Evolutionary conservation across 2,113 vertebrate species (phyloP).

Genomic region (Pithys albifrons): DNA sequence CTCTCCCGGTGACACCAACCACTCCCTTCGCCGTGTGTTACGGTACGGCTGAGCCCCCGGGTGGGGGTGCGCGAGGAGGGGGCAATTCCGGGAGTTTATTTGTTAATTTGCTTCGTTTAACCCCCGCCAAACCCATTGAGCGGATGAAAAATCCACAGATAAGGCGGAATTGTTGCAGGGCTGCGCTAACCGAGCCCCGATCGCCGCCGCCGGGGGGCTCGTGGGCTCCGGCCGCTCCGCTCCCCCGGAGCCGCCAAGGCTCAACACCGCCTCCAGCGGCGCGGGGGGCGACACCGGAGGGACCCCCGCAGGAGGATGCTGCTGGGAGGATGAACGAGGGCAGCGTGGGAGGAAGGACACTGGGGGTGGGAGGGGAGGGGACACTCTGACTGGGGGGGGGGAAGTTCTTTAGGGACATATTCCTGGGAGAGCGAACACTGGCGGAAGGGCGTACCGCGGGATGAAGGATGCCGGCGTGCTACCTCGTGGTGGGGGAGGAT

Average conservation of each 20-base stretch:
- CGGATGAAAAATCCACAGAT: not conserved
- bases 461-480: not conserved
- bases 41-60: not conserved
- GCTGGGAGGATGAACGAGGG: accelerated
- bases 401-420: too few species aligned
- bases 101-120: not conserved
- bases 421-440: too few species aligned
- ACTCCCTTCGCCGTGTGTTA: not conserved
- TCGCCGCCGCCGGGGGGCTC: not conserved
- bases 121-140: too few species aligned
- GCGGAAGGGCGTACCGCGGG: too few species aligned
- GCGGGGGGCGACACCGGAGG: not conserved
- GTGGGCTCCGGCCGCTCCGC: not conserved
- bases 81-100: not conserved
- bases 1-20: not conserved
- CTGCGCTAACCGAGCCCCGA: not conserved
- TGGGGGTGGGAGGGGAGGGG: too few species aligned
- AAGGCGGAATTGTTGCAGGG: not conserved
- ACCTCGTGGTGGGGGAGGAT: not conserved
- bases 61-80: not conserved
- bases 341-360: not conserved
- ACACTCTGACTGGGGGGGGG: too few species aligned
- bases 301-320: not conserved
- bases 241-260: not conserved
- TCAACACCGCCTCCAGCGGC: conserved; percentile 50